Evolutionary conservation across 2,113 vertebrate genomes (phyloP).

Genomic region (Candoia aspera): DNA sequence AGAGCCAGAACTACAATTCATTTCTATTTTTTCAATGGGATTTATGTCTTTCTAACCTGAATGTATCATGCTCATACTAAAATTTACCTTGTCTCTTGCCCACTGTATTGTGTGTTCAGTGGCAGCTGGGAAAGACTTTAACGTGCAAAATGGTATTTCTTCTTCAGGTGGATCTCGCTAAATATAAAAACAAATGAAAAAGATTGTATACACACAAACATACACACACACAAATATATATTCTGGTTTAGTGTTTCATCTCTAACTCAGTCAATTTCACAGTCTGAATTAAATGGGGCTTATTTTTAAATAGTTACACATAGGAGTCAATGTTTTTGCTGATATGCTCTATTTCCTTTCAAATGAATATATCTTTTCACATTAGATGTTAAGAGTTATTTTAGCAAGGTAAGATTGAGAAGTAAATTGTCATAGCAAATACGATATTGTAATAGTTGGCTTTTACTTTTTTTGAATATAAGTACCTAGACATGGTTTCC

Average conservation of each 20-base stretch:
- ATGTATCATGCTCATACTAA: not conserved
- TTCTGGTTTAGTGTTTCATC: not conserved
- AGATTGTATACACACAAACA: not conserved
- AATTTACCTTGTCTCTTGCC: constrained; percentile 95
- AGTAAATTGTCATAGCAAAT: not conserved
- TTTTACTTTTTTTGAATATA: not conserved
- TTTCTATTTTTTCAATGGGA: not conserved
- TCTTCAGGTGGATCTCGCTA: constrained; percentile 97
- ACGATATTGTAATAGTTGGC: not conserved
- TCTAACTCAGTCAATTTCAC: not conserved
- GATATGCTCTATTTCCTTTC: not conserved
- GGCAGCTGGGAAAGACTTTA: constrained; percentile 96
- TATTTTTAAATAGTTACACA: not conserved
- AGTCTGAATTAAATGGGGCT: not conserved
- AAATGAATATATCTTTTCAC: not conserved
- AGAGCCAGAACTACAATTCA: not conserved
- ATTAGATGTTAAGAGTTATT: not conserved
- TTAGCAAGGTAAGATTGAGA: not conserved
- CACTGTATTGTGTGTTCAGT: constrained; percentile 99
- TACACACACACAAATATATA: not conserved
- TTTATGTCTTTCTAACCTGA: not conserved
- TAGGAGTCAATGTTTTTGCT: not conserved
- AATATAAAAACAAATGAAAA: constrained; percentile 41
- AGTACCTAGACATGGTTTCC: not conserved
- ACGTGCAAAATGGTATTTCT: constrained; percentile 98